A percentile compares a stretch with the other conserved stretches of the same genome.
Conservation (phyloP, 1,140 invertebrate genomes). For the Agrypnia vestita region DNA sequence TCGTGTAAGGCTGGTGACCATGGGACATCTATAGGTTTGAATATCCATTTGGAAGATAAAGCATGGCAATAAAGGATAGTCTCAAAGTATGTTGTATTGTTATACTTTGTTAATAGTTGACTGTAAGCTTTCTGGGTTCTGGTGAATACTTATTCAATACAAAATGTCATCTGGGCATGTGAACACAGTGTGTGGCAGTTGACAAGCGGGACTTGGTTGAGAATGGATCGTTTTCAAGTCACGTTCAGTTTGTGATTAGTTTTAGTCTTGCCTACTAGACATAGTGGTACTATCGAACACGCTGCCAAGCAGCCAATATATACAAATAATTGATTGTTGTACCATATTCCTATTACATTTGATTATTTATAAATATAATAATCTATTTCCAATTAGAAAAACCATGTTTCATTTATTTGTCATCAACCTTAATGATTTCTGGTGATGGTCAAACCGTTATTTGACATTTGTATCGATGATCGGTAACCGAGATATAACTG, state of each 20-base stretch:
- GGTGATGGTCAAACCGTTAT: no score
- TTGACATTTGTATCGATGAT: no score
- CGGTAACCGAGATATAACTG: no score
- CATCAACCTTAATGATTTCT: no score
- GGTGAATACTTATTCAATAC: background rate
- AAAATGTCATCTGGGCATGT: slow-evolving; percentile 29
- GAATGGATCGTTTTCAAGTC: background rate
- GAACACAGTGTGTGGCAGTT: background rate
- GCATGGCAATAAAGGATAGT: no score
- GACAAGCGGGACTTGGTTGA: background rate
- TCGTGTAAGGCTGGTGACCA: no score
- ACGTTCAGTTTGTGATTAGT: slow-evolving; percentile 57
- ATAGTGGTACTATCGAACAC: slow-evolving; percentile 48
- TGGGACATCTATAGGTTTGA: no score
- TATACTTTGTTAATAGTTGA: no score
- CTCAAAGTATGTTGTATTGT: no score
- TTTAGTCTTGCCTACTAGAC: slow-evolving; percentile 58
- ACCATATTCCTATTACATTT: slow-evolving; percentile 62
- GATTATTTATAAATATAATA: slow-evolving; percentile 62
- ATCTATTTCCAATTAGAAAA: slow-evolving; percentile 61
- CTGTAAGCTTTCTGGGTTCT: background rate
- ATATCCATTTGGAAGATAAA: no score
- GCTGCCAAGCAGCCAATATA: slow-evolving; percentile 54
- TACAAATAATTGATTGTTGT: slow-evolving; percentile 58
- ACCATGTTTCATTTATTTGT: slow-evolving; percentile 43